Percentiles rank a stretch among this genome's conserved stretches.
Conservation (phyloP, 2,888 invertebrate species). For the Rotaria sp. region DNA sequence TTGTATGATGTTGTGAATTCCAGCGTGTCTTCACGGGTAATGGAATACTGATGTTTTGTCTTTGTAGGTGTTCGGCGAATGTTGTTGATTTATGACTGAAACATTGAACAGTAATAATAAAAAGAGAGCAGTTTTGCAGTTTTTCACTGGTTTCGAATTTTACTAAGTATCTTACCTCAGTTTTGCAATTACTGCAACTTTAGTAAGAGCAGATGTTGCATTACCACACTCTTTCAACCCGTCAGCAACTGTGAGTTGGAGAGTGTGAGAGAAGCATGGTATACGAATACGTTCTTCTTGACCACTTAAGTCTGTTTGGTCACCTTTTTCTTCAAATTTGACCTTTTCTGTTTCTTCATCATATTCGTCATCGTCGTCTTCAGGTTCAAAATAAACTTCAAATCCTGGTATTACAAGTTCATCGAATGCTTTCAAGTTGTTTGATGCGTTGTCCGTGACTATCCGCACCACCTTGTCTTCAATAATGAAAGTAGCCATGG, state of each 20-base stretch:
- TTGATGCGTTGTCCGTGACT: constrained; percentile 33
- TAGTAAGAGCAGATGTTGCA: neutral
- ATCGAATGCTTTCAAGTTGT: constrained; percentile 32
- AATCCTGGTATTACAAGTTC: constrained; percentile 19
- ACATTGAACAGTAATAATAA: neutral
- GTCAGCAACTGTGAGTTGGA: constrained; percentile 28
- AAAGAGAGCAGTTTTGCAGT: too few species aligned
- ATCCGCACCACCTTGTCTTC: neutral
- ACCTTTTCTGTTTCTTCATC: neutral
- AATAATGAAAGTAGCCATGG: neutral
- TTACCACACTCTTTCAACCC: constrained; percentile 20
- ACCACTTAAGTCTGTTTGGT: neutral
- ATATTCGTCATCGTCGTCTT: constrained; percentile 11
- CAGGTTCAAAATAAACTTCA: neutral
- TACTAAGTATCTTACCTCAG: neutral
- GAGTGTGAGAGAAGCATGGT: constrained; percentile 31
- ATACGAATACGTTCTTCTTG: neutral
- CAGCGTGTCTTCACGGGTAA: neutral
- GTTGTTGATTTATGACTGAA: neutral
- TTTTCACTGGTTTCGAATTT: too few species aligned
- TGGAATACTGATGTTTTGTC: constrained; percentile 6
- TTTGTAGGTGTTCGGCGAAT: neutral
- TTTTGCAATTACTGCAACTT: neutral
- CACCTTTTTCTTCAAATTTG: neutral
- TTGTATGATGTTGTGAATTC: neutral